phyloP scores from a whole-genome alignment of 2,797 vertebrate genomes.

The Bufotes viridis region DNA sequence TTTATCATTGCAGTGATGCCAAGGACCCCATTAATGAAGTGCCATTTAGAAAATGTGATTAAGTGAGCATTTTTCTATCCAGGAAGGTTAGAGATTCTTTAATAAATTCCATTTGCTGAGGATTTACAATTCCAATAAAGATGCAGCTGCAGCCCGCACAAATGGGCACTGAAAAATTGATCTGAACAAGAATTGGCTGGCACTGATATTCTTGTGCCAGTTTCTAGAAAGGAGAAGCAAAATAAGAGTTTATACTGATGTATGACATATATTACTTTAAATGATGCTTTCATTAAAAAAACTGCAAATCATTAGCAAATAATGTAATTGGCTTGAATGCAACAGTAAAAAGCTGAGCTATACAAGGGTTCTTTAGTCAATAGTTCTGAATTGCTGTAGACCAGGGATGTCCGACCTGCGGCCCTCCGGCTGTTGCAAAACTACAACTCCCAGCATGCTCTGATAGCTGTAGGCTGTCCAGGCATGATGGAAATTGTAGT shows the following conservation, averaged over 20 bases:
- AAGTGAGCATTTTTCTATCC: slow-evolving; percentile 57
- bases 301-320: slow-evolving; percentile 49
- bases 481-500: too few relatives aligned
- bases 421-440: too few relatives aligned
- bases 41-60: slow-evolving; percentile 63
- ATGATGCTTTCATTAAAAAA: slow-evolving; percentile 36
- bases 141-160: slow-evolving; percentile 59
- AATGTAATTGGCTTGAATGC: slow-evolving; percentile 37
- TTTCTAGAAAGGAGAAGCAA: slow-evolving; percentile 45
- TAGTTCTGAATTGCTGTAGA: not conserved
- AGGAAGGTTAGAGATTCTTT: slow-evolving; percentile 58
- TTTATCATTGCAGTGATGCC: slow-evolving; percentile 59
- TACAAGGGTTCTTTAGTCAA: not conserved
- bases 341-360: slow-evolving; percentile 13
- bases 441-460: too few relatives aligned
- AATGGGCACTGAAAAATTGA: slow-evolving; percentile 62
- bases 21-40: slow-evolving; percentile 62
- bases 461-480: too few relatives aligned
- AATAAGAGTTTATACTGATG: slow-evolving; percentile 37
- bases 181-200: slow-evolving; percentile 59
- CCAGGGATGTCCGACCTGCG: too few relatives aligned
- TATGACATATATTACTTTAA: slow-evolving; percentile 50
- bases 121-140: slow-evolving; percentile 63
- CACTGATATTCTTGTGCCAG: slow-evolving; percentile 56
- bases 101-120: slow-evolving; percentile 61